Base-by-base conservation (phyloP, 1,140 invertebrate genomes). In the Cataglyphis hispanica region DNA sequence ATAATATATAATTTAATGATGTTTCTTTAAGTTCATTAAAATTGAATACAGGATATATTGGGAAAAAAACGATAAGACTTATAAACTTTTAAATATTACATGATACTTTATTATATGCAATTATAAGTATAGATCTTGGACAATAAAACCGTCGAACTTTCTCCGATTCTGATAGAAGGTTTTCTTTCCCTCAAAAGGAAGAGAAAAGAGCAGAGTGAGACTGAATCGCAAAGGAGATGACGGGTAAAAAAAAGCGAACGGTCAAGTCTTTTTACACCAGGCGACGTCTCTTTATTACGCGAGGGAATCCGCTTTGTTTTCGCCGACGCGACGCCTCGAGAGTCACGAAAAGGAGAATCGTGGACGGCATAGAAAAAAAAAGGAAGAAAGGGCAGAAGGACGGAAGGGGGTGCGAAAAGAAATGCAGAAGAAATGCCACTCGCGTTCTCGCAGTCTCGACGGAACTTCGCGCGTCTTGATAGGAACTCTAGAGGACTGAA, bases 261-360 rank as follows among this genome's bases (percentile, higher is more conserved):
- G 67, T 66, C 86, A 86, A 69, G 58, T 91, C 46, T 89, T 93
- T 91, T 93, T 93, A 87, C 91, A 75, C 80, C 84, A 69, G 34
- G 87, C 43, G 70, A 90, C 89, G 92, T 93, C 92, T 93, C 92
- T 93, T 93, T 92, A 93, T 93, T 93, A 92, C 92, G 91, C 90
- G 87, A 90, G 93, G 90, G 92, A 94, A 94, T 94, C 92, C 92
- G 92, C 92, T 93, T 94, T 93, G 93, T 93, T 94, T 93, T 91
- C 87, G 77, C 83, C 92, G 87, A 72, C 76, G 87, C 92, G 87
- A 72, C 76, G 88, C 89, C 87, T 85, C 85, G 84, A 85, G 89
- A 89, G 84, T 61, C 50, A 64, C 46, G 87, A 64, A 46, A 81
- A 67, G 25, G 81, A 74, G 64, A 72, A 74, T 74, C 78, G 78